Evolutionary conservation across 2,797 vertebrate species (phyloP).

Genomic region (Chaunax sp.): DNA sequence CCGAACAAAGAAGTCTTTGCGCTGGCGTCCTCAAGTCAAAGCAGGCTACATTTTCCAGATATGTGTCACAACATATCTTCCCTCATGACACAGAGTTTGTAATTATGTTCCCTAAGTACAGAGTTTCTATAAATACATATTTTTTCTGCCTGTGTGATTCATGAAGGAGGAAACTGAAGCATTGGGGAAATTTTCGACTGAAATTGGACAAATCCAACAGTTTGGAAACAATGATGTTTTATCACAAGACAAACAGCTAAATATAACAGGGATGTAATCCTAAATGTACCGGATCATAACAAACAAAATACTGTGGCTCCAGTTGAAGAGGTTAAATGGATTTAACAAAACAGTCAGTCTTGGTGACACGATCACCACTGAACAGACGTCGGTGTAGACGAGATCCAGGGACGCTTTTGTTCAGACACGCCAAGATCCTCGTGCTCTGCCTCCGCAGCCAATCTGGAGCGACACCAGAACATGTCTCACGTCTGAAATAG

Average conservation of each 20-base stretch:
- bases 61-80: too few species aligned
- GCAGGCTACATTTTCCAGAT: too few species aligned
- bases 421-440: slow-evolving; percentile 33
- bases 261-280: too few species aligned
- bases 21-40: too few species aligned
- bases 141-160: slow-evolving; percentile 25
- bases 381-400: slow-evolving; percentile 51
- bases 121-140: slow-evolving; percentile 38
- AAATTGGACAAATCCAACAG: slow-evolving; percentile 7
- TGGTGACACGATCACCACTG: too few species aligned
- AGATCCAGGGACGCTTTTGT: slow-evolving; percentile 59
- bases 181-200: not conserved
- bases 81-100: slow-evolving; percentile 41
- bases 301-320: too few species aligned
- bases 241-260: too few species aligned
- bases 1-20: slow-evolving; percentile 52
- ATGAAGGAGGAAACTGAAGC: slow-evolving; percentile 3
- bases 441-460: slow-evolving; percentile 42
- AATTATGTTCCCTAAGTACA: slow-evolving; percentile 63
- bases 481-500: slow-evolving; percentile 63
- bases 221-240: slow-evolving; percentile 18
- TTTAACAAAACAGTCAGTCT: too few species aligned
- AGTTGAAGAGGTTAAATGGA: too few species aligned
- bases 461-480: slow-evolving; percentile 60
- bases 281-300: too few species aligned